Evolutionary conservation across 1,140 invertebrate genomes (phyloP).

Genomic region (Druon quercuslanigerum): DNA sequence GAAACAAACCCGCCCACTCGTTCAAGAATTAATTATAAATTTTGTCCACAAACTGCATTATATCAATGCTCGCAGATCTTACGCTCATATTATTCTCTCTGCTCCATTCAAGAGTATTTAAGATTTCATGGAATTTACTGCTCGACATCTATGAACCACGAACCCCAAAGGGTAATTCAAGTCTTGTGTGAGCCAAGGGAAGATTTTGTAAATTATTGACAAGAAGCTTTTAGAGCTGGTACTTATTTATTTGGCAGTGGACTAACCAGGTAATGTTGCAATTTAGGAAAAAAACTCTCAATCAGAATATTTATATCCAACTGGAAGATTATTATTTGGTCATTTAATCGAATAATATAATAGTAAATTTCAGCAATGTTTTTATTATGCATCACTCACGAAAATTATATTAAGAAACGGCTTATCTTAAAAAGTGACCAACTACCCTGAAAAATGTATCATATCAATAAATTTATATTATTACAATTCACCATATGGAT

Average conservation of each 20-base stretch:
- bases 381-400: neutral
- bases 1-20: constrained; percentile 40
- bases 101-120: neutral
- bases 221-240: neutral
- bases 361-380: neutral
- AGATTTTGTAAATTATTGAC: constrained; percentile 3
- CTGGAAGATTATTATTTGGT: neutral
- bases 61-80: neutral
- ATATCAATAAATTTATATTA: too few relatives aligned
- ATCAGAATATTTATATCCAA: neutral
- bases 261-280: neutral
- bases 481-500: too few relatives aligned
- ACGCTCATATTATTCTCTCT: too few relatives aligned
- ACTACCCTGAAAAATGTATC: too few relatives aligned
- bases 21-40: constrained; percentile 58
- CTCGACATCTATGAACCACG: neutral
- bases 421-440: too few relatives aligned
- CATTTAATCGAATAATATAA: neutral
- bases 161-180: constrained; percentile 13
- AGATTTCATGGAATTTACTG: neutral
- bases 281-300: neutral
- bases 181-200: neutral
- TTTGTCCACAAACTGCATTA: constrained; percentile 26
- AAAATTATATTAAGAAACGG: too few relatives aligned
- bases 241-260: neutral